phyloP scores from a whole-genome alignment of 2,113 vertebrate genomes.

The Glaucomys volans region DNA sequence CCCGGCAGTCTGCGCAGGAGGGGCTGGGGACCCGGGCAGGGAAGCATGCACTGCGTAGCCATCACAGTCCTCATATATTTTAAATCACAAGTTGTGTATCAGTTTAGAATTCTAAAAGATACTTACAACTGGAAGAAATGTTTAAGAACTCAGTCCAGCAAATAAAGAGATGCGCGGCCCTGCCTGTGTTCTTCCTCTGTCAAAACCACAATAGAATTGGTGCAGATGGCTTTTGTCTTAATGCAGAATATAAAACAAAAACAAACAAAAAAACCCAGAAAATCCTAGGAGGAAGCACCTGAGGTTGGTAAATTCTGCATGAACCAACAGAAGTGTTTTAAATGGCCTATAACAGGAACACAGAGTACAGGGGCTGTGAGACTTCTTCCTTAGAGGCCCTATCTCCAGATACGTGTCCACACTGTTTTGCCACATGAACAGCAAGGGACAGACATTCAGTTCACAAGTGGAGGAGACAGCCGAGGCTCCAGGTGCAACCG shows the following conservation, averaged over 20 bases:
- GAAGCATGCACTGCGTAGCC: not conserved
- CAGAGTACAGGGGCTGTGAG: not conserved
- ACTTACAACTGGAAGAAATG: not conserved
- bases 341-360: fast-evolving
- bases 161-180: not conserved
- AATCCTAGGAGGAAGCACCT: not conserved
- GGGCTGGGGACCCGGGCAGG: not conserved
- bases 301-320: not conserved
- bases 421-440: not conserved
- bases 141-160: not conserved
- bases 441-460: not conserved
- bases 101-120: not conserved
- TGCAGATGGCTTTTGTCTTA: not conserved
- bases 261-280: not conserved
- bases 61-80: too few relatives aligned
- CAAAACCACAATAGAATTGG: not conserved
- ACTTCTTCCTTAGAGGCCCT: not conserved
- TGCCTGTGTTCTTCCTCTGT: not conserved
- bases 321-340: not conserved
- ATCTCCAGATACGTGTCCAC: not conserved
- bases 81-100: not conserved
- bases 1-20: too few relatives aligned
- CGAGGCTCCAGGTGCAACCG: too few relatives aligned
- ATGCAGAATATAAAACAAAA: not conserved
- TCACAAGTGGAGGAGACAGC: not conserved